Evolutionary conservation across 2,113 vertebrate species (phyloP).

Genomic region (Hirundichthys speculiger): DNA sequence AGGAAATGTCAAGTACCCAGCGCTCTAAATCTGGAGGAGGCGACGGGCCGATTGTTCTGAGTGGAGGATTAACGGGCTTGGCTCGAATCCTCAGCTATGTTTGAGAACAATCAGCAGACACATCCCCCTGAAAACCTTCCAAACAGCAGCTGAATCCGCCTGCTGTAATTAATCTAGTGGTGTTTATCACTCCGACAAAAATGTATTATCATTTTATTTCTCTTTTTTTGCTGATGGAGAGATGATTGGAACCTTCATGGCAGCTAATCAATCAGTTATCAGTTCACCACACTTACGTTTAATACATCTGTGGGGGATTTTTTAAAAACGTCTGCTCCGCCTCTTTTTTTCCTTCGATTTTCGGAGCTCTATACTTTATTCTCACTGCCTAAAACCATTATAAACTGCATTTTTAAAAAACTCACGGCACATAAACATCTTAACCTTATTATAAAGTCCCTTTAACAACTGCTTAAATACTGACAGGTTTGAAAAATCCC

Average conservation of each 20-base stretch:
- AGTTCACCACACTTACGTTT: constrained; percentile 37
- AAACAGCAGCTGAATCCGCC: constrained; percentile 54
- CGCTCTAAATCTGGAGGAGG: constrained; percentile 11
- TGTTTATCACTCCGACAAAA: constrained; percentile 33
- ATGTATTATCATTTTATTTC: too few species aligned
- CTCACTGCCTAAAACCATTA: constrained; percentile 65
- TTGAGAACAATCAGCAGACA: constrained; percentile 62
- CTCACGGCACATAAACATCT: constrained; percentile 71
- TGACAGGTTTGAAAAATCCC: constrained; percentile 64
- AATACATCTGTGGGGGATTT: constrained; percentile 14
- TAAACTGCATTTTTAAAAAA: constrained; percentile 81
- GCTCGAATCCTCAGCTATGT: constrained; percentile 57
- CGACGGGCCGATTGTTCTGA: constrained; percentile 46
- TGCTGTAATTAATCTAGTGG: constrained; percentile 48
- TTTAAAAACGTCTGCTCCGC: constrained; percentile 2
- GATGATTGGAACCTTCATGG: constrained; percentile 67
- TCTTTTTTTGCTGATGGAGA: constrained; percentile 32
- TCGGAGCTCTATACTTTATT: constrained; percentile 25
- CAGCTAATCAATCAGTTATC: constrained; percentile 25
- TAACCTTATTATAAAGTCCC: constrained; percentile 83
- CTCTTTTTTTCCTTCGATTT: constrained; percentile 10
- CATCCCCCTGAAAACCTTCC: constrained; percentile 54
- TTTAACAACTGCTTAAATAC: constrained; percentile 80
- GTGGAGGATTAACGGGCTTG: constrained; percentile 47
- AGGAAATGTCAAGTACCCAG: constrained; percentile 8